These are phyloP conservation scores for Periophthalmus magnuspinnatus DNA, from an alignment of 2,797 vertebrate species.

Conservation along the genomic window DNA sequence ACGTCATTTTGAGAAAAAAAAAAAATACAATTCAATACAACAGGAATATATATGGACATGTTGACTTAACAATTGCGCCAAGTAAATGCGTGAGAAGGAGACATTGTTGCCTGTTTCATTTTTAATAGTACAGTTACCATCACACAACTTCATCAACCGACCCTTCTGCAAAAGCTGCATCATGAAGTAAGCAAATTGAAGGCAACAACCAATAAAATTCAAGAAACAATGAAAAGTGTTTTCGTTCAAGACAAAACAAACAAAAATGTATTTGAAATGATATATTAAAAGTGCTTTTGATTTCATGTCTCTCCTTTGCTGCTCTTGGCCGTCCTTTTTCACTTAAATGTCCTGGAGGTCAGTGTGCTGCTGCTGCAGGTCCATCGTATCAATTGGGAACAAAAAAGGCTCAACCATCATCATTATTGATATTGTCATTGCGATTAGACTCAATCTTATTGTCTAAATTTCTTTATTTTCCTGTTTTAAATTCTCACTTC, in stretches of 20 bases:
- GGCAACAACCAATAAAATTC: constrained; percentile 83
- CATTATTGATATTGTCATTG: constrained; percentile 86
- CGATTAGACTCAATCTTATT: constrained; percentile 89
- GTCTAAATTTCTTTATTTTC: constrained; percentile 98
- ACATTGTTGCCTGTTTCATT: constrained; percentile 83
- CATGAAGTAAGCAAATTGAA: constrained; percentile 84
- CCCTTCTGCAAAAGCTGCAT: constrained; percentile 83
- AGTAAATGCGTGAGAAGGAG: constrained; percentile 79
- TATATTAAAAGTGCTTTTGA: constrained; percentile 89
- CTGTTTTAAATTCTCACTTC: constrained; percentile 98
- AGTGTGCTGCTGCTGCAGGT: constrained; percentile 81
- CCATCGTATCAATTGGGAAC: constrained; percentile 77
- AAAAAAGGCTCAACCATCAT: constrained; percentile 82
- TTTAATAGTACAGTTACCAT: constrained; percentile 87
- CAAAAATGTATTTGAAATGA: constrained; percentile 86
- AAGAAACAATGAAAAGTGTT: constrained; percentile 80
- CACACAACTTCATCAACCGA: constrained; percentile 86
- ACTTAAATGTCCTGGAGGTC: constrained; percentile 84
- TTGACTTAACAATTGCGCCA: constrained; percentile 42
- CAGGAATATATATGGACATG: background rate
- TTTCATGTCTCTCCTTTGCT: constrained; percentile 82
- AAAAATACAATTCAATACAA: constrained; percentile 14
- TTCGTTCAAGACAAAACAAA: constrained; percentile 83
- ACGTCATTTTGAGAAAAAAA: background rate
- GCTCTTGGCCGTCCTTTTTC: constrained; percentile 77